A percentile compares a stretch with the other conserved stretches of the same genome.
These are phyloP conservation scores for Drosophila serrata DNA, from an alignment of 1,140 invertebrate species.

Conservation along the genomic window DNA sequence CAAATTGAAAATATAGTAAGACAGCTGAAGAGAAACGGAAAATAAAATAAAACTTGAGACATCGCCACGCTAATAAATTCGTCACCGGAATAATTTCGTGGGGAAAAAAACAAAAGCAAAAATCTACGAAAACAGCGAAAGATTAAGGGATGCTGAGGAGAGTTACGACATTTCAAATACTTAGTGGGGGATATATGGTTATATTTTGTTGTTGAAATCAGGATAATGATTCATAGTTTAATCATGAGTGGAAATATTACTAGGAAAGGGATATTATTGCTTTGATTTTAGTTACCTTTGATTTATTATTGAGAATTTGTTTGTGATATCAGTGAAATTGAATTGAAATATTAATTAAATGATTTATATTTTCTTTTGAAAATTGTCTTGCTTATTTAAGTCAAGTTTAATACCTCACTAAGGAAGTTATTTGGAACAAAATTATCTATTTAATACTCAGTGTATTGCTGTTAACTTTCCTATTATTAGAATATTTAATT, in stretches of 20 bases:
- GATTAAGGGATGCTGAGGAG: constrained; percentile 1
- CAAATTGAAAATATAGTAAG: constrained; percentile 58
- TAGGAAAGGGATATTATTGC: neutral
- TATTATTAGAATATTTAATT: neutral
- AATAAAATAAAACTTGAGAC: constrained; percentile 45
- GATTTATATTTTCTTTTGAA: neutral
- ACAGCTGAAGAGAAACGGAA: constrained; percentile 23
- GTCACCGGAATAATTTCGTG: constrained; percentile 50
- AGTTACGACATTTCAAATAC: constrained; percentile 20
- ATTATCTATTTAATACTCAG: neutral
- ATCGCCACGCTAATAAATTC: constrained; percentile 57
- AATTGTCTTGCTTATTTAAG: neutral
- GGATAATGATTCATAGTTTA: neutral
- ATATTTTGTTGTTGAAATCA: neutral
- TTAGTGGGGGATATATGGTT: neutral
- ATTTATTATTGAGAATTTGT: neutral
- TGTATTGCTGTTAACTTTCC: neutral
- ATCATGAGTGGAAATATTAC: too few relatives aligned
- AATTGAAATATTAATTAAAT: too few relatives aligned
- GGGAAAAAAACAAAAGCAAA: constrained; percentile 7
- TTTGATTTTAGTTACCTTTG: neutral
- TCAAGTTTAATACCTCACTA: neutral
- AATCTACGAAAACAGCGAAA: constrained; percentile 2
- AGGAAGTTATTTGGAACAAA: too few relatives aligned
- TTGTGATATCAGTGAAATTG: neutral